Base-by-base conservation (phyloP, 2,113 vertebrate genomes). In the Osmerus eperlanus region DNA sequence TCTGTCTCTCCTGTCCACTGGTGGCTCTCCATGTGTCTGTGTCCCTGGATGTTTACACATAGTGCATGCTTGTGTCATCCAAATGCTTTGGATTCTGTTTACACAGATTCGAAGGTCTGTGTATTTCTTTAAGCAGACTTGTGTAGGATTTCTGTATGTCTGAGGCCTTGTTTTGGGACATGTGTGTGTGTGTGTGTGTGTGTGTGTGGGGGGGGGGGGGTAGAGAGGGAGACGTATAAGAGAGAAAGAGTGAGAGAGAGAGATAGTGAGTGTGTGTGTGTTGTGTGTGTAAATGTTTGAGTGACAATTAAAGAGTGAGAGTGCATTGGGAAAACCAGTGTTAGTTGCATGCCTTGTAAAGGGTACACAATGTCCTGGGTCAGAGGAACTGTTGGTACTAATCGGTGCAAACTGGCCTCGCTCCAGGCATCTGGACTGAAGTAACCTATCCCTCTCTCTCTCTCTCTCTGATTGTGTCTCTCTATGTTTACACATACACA, bases 291-390 rank as follows among this genome's bases (percentile, higher is more conserved):
- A 29, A 53, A 63, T 63, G 25, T 71, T 21, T 58, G 32, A 36
- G 55, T 65, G 5, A 58, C n/a, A 41, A 29, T 23, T 36, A 53
- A 16, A 32, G 28, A 28, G 54, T 54, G 32, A 58, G 63, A 15
- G 63, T 76, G 66, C 21, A 29, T 53, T 51, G 65, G 76, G 70
- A 84, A 74, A 81, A 76, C 72, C 63, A 61, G 71, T 75, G 51
- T 59, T 60, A 72, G 60, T 66, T 81, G 74, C 71, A 62, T 83
- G 76, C 67, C 67, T 81, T 70, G 41, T 62, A 67, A 71, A 67
- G 32, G 18, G 84, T 85, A 84, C 87, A 87, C 68, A 84, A 78
- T 86, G 88, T 90, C 83, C 85, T 87, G 83, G 84, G 81, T 84
- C 82, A 87, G 75, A 71, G 75, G 71, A 75, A 32, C 58, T 23